Conservation (phyloP, 64 coral and sea anemone species). For the Montipora efflorescens region DNA sequence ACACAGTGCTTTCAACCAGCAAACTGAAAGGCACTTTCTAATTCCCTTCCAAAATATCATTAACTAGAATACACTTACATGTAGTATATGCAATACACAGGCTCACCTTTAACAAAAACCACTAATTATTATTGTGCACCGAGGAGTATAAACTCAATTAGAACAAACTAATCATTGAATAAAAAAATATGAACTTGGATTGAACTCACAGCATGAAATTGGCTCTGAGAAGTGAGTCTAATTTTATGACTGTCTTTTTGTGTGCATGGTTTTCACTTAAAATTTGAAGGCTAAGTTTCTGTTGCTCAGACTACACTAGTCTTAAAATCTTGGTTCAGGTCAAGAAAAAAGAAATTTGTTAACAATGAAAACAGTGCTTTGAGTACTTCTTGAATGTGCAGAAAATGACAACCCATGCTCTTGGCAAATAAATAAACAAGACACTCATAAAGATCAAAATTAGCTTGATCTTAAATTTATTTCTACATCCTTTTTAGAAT, state of each 20-base stretch:
- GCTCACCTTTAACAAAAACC: background rate
- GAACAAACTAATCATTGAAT: background rate
- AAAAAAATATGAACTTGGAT: background rate
- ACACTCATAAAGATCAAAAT: background rate
- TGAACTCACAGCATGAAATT: slow-evolving; percentile 3
- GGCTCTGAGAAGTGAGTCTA: background rate
- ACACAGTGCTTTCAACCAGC: background rate
- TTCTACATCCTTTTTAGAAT: background rate
- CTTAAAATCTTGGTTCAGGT: background rate
- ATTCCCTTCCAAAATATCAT: background rate
- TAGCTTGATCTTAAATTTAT: too few species aligned
- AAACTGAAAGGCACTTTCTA: background rate
- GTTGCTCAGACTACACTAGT: background rate
- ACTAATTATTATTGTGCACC: background rate
- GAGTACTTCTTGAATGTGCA: background rate
- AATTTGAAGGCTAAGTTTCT: background rate
- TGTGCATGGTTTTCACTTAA: background rate
- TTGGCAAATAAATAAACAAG: slow-evolving; percentile 16
- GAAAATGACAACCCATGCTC: background rate
- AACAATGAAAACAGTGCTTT: background rate
- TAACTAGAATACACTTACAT: background rate
- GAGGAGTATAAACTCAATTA: background rate
- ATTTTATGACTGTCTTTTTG: background rate
- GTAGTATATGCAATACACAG: background rate
- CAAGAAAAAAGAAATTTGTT: background rate